phyloP scores from a whole-genome alignment of 2,797 vertebrate species.

The Odontamblyopus rebecca region DNA sequence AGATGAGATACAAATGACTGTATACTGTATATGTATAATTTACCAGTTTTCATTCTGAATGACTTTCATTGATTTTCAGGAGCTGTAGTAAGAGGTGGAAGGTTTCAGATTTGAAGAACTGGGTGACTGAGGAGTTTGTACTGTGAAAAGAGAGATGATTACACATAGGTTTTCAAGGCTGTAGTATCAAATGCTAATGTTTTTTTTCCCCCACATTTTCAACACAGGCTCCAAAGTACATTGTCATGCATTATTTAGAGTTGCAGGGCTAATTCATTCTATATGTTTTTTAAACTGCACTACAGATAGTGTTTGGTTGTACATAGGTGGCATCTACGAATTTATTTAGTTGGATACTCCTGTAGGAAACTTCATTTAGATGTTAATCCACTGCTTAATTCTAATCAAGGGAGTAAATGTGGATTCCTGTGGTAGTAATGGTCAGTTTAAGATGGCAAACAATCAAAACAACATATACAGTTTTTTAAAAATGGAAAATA shows the following conservation, averaged over 20 bases:
- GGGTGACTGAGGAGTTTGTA: slow-evolving; percentile 68
- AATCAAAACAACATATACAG: neutral
- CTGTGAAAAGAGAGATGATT: slow-evolving; percentile 39
- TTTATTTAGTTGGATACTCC: no score
- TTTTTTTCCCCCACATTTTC: neutral
- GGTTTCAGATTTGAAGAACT: slow-evolving; percentile 68
- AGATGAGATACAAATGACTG: neutral
- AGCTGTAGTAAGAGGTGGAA: slow-evolving; percentile 68
- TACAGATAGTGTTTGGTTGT: neutral
- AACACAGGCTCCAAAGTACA: neutral
- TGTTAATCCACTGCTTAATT: neutral
- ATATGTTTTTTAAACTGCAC: no score
- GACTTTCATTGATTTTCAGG: slow-evolving; percentile 32
- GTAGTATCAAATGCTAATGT: neutral
- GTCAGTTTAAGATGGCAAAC: neutral
- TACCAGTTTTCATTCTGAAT: neutral
- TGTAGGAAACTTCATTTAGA: neutral
- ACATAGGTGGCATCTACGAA: no score
- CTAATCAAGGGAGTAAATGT: neutral
- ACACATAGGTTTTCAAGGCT: neutral
- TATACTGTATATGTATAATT: neutral
- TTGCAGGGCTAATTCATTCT: no score
- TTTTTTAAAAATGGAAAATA: neutral
- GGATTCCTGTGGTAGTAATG: neutral
- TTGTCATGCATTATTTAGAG: slow-evolving; percentile 5